These are phyloP conservation scores for Chauna torquata DNA, from an alignment of 2,113 vertebrate genomes.

Conservation along the genomic window DNA sequence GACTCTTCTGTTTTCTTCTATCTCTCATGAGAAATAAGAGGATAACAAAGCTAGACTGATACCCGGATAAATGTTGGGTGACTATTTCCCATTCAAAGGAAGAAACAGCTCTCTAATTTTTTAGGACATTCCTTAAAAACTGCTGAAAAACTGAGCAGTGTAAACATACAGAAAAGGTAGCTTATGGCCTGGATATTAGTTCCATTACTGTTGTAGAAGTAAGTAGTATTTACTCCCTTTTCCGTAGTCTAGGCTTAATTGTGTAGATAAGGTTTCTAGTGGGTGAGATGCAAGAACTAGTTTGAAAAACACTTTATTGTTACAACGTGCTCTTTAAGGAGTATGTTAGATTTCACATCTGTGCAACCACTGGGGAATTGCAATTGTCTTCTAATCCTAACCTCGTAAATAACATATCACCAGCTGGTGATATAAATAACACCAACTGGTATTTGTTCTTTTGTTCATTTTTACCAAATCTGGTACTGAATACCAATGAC, in stretches of 20 bases:
- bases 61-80: background rate
- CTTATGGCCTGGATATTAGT: background rate
- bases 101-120: background rate
- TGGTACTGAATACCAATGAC: background rate
- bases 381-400: background rate
- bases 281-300: background rate
- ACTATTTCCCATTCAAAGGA: background rate
- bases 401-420: background rate
- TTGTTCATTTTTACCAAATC: background rate
- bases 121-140: background rate
- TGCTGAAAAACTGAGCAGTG: background rate
- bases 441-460: background rate
- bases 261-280: background rate
- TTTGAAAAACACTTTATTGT: background rate
- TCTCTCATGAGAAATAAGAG: background rate
- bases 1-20: background rate
- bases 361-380: background rate
- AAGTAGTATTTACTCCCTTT: background rate
- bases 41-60: background rate
- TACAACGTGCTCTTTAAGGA: background rate
- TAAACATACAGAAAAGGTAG: background rate
- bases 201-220: background rate
- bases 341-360: background rate
- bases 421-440: background rate
- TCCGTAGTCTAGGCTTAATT: background rate